Evolutionary conservation across 1,140 invertebrate species (phyloP), one percentile per base, ranked within the genome.

Genomic region (Saccostrea cuccullata): DNA sequence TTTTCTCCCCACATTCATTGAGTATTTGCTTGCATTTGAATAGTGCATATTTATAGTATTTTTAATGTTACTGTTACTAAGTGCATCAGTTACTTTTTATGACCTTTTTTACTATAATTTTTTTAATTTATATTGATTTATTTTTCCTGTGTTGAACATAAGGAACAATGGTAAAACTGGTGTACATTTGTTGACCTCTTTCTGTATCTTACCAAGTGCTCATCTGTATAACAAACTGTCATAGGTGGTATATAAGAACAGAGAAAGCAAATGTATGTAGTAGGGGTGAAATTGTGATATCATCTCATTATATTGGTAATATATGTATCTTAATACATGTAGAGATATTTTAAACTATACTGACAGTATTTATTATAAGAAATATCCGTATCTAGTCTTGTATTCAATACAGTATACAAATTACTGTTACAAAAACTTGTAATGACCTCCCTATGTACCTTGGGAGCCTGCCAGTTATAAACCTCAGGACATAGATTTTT

Each of bases 41-140:
- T 73, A 73, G 70, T 73, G 70, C 70, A 73, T 73, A 73, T 73
- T 73, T 73, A 73, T 73, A 26, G 70, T 73, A 73, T 73, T 73
- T 73, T 73, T 30, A 73, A 73, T 8, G 70, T 73, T 73, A 73
- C 12, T 73, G 70, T 73, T 73, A 73, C 70, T 73, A 73, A 73
- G 15, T 73, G 70, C 70, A 73, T 73, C 30, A 36, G 23, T 73
- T 73, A 73, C 70, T 73, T 73, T 73, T 73, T 73, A 73, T 30
- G 70, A 73, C 30, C 12, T 73, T 64, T 73, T 73, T 26, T 73
- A 73, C 70, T 36, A 13, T 73, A 30, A 73, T 73, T 73, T 47
- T 47, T 73, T 73, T 73, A 40, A 67, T 67, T 67, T 67, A 67
- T 23, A 67, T 67, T 67, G 15, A 73, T 30, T 73, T 15, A 73